phyloP scores from a whole-genome alignment of 2,888 invertebrate species.

The Pristionchus arcanus region DNA sequence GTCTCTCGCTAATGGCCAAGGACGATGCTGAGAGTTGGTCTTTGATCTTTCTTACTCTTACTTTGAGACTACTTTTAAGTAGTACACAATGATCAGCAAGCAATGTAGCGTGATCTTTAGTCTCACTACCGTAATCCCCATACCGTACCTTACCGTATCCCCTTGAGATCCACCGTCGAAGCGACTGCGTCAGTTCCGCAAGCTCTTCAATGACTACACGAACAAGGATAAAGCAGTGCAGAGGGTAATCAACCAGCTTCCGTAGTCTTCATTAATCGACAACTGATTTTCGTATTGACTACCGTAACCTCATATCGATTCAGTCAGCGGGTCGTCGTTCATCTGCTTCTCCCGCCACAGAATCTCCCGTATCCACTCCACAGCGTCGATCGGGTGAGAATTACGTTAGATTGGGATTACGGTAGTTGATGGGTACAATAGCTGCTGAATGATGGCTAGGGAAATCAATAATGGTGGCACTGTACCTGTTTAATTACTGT shows the following conservation, averaged over 20 bases:
- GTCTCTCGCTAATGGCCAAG: conserved; percentile 17
- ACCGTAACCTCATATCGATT: neutral
- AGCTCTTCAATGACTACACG: conserved; percentile 34
- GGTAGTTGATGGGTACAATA: neutral
- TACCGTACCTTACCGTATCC: neutral
- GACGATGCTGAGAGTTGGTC: neutral
- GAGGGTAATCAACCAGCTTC: neutral
- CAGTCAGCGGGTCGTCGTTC: neutral
- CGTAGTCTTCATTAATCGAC: neutral
- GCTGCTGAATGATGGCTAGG: neutral
- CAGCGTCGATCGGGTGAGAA: conserved; percentile 3
- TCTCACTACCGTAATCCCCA: neutral
- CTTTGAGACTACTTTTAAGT: neutral
- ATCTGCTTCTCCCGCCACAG: neutral
- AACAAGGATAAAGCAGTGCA: neutral
- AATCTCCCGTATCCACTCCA: conserved; percentile 16
- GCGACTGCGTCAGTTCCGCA: conserved; percentile 22
- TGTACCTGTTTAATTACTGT: neutral
- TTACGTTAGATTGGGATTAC: neutral
- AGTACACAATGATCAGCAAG: too few relatives aligned
- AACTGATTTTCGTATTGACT: neutral
- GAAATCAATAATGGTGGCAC: neutral
- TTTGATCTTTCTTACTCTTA: neutral
- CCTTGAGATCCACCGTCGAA: neutral
- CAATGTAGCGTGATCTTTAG: neutral